phyloP scores from a whole-genome alignment of 2,888 invertebrate genomes.

The Epistrophe eligans region DNA sequence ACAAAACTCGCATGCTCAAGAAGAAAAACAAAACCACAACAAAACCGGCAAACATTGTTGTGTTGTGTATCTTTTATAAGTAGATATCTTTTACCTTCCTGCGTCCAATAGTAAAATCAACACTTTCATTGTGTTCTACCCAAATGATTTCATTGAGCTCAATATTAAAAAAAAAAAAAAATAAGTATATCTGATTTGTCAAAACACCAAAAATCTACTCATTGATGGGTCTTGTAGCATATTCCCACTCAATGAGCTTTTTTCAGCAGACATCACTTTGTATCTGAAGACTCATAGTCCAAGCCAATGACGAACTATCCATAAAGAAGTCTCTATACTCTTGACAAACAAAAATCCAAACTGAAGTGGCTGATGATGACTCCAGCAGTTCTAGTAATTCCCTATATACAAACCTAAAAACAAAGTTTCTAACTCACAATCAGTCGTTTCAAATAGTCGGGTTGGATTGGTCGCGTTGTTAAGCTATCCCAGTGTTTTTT shows the following conservation, averaged over 20 bases:
- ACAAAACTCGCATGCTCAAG: slow-evolving; percentile 12
- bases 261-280: slow-evolving; percentile 10
- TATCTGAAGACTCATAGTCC: slow-evolving; percentile 14
- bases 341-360: slow-evolving; percentile 17
- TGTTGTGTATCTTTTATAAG: slow-evolving; percentile 8
- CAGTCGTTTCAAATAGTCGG: slow-evolving; percentile 62
- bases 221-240: not conserved
- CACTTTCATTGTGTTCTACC: slow-evolving; percentile 7
- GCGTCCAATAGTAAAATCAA: slow-evolving; percentile 12
- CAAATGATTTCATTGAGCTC: slow-evolving; percentile 26
- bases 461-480: slow-evolving; percentile 48
- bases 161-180: not conserved
- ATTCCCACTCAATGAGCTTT: slow-evolving; percentile 43
- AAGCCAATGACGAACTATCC: slow-evolving; percentile 29
- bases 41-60: slow-evolving; percentile 39
- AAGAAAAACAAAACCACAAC: slow-evolving; percentile 8
- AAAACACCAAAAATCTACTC: slow-evolving; percentile 12
- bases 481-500: not conserved
- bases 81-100: not conserved
- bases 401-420: slow-evolving; percentile 9
- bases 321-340: slow-evolving; percentile 11
- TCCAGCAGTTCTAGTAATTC: slow-evolving; percentile 49
- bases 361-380: slow-evolving; percentile 48
- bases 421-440: slow-evolving; percentile 55
- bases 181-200: not conserved